Evolutionary conservation across 2,113 vertebrate genomes (phyloP), one percentile per base, ranked within the genome.

Genomic region (Lasiurus cinereus): DNA sequence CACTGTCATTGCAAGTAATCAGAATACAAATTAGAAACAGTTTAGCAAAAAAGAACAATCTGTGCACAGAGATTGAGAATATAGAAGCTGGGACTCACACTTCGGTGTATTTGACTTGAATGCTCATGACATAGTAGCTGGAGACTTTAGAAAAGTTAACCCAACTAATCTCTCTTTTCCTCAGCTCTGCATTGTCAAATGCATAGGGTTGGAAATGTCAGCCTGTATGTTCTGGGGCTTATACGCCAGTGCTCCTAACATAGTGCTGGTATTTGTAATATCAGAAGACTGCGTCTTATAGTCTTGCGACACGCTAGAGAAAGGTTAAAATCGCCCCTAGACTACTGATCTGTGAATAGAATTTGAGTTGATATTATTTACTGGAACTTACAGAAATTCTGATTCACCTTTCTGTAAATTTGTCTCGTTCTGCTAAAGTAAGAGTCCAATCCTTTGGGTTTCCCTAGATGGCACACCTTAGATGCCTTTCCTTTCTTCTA

Each of bases 311-410:
- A 78, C 66, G 16, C 16, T 67, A 86, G 9, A 94, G 12, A 80
- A 90, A 82, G 14, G 9, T 27, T 72, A 76, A n/a, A 69, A n/a
- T 64, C 27, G 8, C 10, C 5, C 27, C 3, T 11, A 78, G 4
- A 79, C 77, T 39, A 80, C 21, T 4, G 59, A 83, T 54, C 13
- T 77, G 24, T 79, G 48, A 87, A 54, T 80, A 50, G 43, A 77
- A 84, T n/a, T n/a, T 76, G 43, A 74, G 2, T 88, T 91, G 29
- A 18, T 59, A 67, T 76, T 56, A 92, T 85, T 93, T 91, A 66
- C 4, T 74, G 14, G 27, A 78, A 66, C 16, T 80, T 90, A 76
- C 0, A 2, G 56, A 54, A 72, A 21, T 12, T n/a, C 90, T 62
- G 12, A 33, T 6, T 12, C 18, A 78, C 1, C 6, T 87, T 77